Evolutionary conservation across 1,140 invertebrate species (phyloP).

Genomic region (Telenomus remus): DNA sequence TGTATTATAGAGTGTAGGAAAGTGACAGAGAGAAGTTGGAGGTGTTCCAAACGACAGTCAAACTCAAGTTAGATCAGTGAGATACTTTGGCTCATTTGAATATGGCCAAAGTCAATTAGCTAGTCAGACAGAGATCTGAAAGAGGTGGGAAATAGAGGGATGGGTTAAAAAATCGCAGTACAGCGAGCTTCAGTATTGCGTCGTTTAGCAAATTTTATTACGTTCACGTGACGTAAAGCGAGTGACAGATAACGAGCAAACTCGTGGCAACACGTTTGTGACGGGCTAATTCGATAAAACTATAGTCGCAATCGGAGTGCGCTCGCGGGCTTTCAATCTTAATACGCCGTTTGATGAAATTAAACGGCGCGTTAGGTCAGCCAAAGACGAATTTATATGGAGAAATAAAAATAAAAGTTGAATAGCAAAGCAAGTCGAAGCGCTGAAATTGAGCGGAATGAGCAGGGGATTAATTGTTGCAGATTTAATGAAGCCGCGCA

Average conservation of each 20-base stretch:
- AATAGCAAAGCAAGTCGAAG: conserved; percentile 15
- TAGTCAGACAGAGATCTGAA: conserved; percentile 12
- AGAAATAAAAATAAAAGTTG: background rate
- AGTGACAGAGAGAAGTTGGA: conserved; percentile 51
- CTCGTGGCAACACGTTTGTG: conserved; percentile 18
- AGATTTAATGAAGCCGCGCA: conserved; percentile 44
- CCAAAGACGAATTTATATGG: conserved; percentile 3
- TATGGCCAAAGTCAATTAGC: conserved; percentile 47
- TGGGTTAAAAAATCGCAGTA: background rate
- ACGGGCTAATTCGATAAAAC: conserved; percentile 24
- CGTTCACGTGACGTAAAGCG: conserved; percentile 14
- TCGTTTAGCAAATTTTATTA: conserved; percentile 31
- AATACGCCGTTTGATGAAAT: conserved; percentile 19
- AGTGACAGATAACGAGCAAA: conserved; percentile 28
- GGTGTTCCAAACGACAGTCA: conserved; percentile 54
- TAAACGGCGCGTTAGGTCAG: background rate
- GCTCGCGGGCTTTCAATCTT: conserved; percentile 13
- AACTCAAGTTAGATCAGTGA: conserved; percentile 35
- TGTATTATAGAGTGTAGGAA: conserved; percentile 39
- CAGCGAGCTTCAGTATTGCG: background rate
- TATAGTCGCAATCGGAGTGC: conserved; percentile 8
- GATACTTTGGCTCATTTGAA: conserved; percentile 48
- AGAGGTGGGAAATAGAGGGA: conserved; percentile 13
- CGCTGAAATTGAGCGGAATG: conserved; percentile 16
- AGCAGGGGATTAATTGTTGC: conserved; percentile 37